A percentile compares a stretch with the other conserved stretches of the same genome.
phyloP scores from a whole-genome alignment of 2,888 invertebrate genomes.

The Drosophila meridiana region DNA sequence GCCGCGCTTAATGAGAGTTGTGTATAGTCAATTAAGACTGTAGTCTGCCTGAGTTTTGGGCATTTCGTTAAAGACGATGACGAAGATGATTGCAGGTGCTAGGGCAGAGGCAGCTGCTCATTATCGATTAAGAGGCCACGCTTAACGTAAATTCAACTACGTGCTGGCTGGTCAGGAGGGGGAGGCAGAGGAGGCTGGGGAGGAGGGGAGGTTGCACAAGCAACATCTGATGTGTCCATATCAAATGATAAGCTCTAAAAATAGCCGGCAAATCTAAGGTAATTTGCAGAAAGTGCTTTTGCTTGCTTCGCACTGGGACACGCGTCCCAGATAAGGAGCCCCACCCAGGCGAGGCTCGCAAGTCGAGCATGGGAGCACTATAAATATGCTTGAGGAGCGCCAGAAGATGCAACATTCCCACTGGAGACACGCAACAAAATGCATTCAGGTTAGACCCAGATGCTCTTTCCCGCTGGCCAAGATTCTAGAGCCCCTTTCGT shows the following conservation, averaged over 20 bases:
- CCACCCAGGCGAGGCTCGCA: slow-evolving; percentile 23
- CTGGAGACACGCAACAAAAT: slow-evolving; percentile 51
- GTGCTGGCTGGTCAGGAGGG: neutral
- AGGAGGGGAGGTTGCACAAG: slow-evolving; percentile 18
- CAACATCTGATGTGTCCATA: slow-evolving; percentile 19
- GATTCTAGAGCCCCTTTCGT: neutral
- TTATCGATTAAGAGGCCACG: slow-evolving; percentile 74
- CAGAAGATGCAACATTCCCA: slow-evolving; percentile 57
- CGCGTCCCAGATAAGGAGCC: slow-evolving; percentile 48
- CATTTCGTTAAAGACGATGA: slow-evolving; percentile 61
- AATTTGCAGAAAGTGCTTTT: slow-evolving; percentile 74
- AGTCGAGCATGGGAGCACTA: slow-evolving; percentile 31
- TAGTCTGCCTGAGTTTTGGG: slow-evolving; percentile 22
- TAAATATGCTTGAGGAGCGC: slow-evolving; percentile 60
- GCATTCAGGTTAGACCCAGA: slow-evolving; percentile 58
- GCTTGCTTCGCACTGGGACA: slow-evolving; percentile 52
- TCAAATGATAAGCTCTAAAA: slow-evolving; percentile 45
- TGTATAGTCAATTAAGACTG: slow-evolving; percentile 7
- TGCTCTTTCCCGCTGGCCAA: neutral
- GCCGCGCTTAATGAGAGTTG: slow-evolving; percentile 34
- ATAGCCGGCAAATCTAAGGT: slow-evolving; percentile 40
- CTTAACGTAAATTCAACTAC: slow-evolving; percentile 66
- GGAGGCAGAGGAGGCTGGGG: neutral
- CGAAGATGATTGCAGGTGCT: slow-evolving; percentile 35
- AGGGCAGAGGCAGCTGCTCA: slow-evolving; percentile 43